Base-by-base conservation (phyloP, 1,140 invertebrate genomes). In the Palaemon carinicauda region DNA sequence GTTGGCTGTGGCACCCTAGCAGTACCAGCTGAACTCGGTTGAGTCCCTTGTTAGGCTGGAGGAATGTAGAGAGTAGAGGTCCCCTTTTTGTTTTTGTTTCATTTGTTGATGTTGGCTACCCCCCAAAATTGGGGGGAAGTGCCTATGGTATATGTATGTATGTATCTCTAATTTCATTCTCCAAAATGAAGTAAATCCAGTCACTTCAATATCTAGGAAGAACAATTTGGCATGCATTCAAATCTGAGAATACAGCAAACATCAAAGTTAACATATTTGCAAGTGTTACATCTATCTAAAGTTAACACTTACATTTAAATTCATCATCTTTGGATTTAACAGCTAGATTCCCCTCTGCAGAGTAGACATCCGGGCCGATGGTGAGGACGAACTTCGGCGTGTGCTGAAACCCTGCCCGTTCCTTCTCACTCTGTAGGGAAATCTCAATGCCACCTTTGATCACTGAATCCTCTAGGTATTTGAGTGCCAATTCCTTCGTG, bases 371-470 rank as follows among this genome's bases (percentile, higher is more conserved):
- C 0, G 56, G 24, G 0, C 84, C 84, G 3, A 80, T 27, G 31
- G 50, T 56, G 21, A 86, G 17, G 19, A 19, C 21, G 3, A 86
- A 65, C 31, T 54, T 56, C n/a, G 84, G 84, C 9, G 69, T 54
- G 21, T 73, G 73, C 4, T 50, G 31, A 10, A 9, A 19, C 3
- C n/a, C 33, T 4, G 14, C 7, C 15, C 51, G 14, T 50, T 80
- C 84, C 69, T 50, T 15, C 56, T 73, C 31, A 17, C 54, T 80
- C 52, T 80, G 24, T 3, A 86, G 17, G 12, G 84, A 86, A 33
- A 86, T 12, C 73, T 80, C 78, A 15, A 86, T 15, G 24, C 54
- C 77, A 31, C 84, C 84, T 19, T 19, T 7, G 54, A 80, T 24
- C 60, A 54, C 31, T 9, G 84, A 73, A 9, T 69, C 77, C 53